Base-by-base conservation (phyloP, 2,888 invertebrate genomes). In the Drosophila subsilvestris region DNA sequence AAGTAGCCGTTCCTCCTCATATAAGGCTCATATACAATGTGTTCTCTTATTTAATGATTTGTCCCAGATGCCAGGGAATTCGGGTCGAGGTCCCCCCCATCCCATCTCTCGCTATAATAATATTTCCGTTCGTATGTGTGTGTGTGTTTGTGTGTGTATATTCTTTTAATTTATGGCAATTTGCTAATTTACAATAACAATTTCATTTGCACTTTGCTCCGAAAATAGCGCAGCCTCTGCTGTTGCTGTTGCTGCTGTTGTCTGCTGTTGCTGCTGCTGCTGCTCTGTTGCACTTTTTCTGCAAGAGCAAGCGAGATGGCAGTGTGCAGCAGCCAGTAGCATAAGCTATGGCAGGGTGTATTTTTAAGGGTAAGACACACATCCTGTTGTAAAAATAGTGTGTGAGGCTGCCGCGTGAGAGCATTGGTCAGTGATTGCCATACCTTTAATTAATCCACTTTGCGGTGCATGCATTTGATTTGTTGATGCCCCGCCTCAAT, bases 141-240 rank as follows among this genome's bases (percentile, higher is more conserved):
- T 37, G 7, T 29, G 2, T 2, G 10, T 63, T 22, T 54, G 22
- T 37, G 27, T 49, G 12, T 27, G 27, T 43, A 14, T 45, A 18
- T 44, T 51, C 37, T 57, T 74, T 57, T 62, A 55, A 67, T 74
- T 49, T 56, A 56, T 74, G 43, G 37, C 61, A 68, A 72, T 74
- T 83, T 78, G 61, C 71, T 79, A 63, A 80, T 76, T 78, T 76
- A 59, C 70, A 76, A 76, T 60, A 75, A 73, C 53, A 80, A 66
- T 66, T 80, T 69, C 57, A 74, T 78, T 74, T 83, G 67, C 74
- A 83, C 75, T 72, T 75, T 61, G 45, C 53, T 68, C 27, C 63
- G 62, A 73, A 82, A 80, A 86, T 83, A 86, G 72, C 56, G 55
- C 76, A 70, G 57, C 7, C n/a, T 37, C 37, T 32, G 32, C 29